Base-by-base conservation (phyloP, 2,797 vertebrate genomes). In the Picus viridis region DNA sequence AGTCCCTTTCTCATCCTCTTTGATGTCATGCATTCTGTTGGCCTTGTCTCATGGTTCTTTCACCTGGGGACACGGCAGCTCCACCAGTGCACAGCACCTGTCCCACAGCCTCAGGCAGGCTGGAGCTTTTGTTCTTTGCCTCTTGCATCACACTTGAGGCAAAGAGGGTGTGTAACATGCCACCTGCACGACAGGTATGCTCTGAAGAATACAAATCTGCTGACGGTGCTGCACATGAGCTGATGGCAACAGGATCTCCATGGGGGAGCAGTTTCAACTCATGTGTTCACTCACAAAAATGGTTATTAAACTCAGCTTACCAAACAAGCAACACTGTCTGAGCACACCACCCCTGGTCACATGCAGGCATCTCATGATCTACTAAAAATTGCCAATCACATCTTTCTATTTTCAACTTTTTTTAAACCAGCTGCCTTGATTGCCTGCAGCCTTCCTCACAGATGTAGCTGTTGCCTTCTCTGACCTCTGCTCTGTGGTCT, bases 331-430 rank as follows among this genome's bases (percentile, higher is more conserved):
- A 3, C 62, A 27, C 16, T 58, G n/a, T 12, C 63, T 76, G 86
- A 64, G 53, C 65, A 78, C 49, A 89, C 64, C 36, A 62, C 11
- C 23, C 51, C 34, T 43, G 76, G 80, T 86, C 77, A 95, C 77
- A 93, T 91, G 64, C 77, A 89, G 45, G 51, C 83, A 90, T 86
- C 88, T 34, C 88, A 91, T 88, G 91, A 96, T 86, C 61, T 67
- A 70, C 63, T 58, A 70, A 92, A 93, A 89, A 89, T 18, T 92
- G 61, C 86, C 84, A 75, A 57, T 80, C 62, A 23, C 26, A 27
- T 68, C 89, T 89, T 68, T 87, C 57, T 43, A 10, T 62, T 89
- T 79, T 71, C 29, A 20, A 4, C 39, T n/a, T 68, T 62, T 93
- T 88, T 68, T 9, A 65, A 78, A 80, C 26, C 65, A 89, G 84